A percentile compares a stretch with the other conserved stretches of the same genome.
phyloP scores from a whole-genome alignment of 2,888 invertebrate genomes.

The Xiphydria camelus region DNA sequence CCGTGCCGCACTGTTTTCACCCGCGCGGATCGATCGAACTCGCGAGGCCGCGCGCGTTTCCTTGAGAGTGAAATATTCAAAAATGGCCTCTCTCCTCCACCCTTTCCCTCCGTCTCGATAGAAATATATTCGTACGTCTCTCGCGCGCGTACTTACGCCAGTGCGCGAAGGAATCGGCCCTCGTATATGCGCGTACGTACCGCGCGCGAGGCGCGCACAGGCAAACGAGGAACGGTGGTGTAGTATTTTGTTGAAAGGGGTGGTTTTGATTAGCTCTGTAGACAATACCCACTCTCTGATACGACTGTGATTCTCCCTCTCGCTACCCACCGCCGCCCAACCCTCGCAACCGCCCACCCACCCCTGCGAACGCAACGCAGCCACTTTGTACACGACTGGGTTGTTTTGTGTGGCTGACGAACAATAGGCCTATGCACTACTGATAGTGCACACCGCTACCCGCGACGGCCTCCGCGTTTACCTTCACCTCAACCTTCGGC shows the following conservation, averaged over 20 bases:
- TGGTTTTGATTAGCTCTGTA: conserved; percentile 58
- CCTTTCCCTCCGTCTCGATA: too few relatives aligned
- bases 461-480: background rate
- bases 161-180: too few relatives aligned
- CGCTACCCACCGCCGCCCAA: conserved; percentile 12
- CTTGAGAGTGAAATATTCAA: too few relatives aligned
- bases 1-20: too few relatives aligned
- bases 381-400: conserved; percentile 54
- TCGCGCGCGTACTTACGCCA: too few relatives aligned
- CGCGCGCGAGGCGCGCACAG: too few relatives aligned
- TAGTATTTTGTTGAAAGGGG: conserved; percentile 54
- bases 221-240: too few relatives aligned
- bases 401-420: conserved; percentile 56
- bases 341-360: conserved; percentile 17
- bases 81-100: too few relatives aligned
- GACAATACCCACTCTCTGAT: conserved; percentile 55
- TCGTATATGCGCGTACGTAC: too few relatives aligned
- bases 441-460: conserved; percentile 30
- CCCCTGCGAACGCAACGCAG: conserved; percentile 41
- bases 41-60: too few relatives aligned
- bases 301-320: conserved; percentile 42
- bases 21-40: too few relatives aligned
- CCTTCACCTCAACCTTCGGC: background rate
- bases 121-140: too few relatives aligned
- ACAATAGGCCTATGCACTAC: conserved; percentile 52